A percentile compares a stretch with the other conserved stretches of the same genome.
These are phyloP conservation scores for Caenorhabditis wallacei DNA, from an alignment of 2,888 invertebrate species.

Conservation along the genomic window DNA sequence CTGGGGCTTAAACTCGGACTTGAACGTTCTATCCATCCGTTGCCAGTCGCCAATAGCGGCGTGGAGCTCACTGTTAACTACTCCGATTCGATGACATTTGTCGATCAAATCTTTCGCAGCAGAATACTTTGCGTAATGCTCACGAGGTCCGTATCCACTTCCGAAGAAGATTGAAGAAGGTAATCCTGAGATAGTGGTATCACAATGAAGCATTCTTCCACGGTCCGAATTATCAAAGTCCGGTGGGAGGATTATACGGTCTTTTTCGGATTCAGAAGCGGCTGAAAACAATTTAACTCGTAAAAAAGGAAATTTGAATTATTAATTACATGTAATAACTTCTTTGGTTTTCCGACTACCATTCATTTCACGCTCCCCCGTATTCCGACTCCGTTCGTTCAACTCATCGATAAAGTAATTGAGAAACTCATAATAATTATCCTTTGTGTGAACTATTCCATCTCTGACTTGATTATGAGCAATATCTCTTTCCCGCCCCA, in stretches of 20 bases:
- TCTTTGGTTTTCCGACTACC: not conserved
- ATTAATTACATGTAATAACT: slow-evolving; percentile 20
- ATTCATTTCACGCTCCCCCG: slow-evolving; percentile 6
- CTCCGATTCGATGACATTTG: slow-evolving; percentile 66
- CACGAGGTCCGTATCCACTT: slow-evolving; percentile 68
- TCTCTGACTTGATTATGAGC: slow-evolving; percentile 20
- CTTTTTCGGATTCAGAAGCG: slow-evolving; percentile 40
- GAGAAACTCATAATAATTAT: slow-evolving; percentile 48
- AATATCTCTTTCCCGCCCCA: not conserved
- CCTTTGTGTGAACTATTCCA: slow-evolving; percentile 31
- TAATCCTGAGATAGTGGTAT: slow-evolving; percentile 59
- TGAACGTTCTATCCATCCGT: slow-evolving; percentile 41
- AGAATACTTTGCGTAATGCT: slow-evolving; percentile 54
- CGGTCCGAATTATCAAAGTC: slow-evolving; percentile 34
- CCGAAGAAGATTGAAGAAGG: slow-evolving; percentile 69
- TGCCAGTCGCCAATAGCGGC: slow-evolving; percentile 38
- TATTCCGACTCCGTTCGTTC: not conserved
- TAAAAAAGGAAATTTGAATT: too few species aligned
- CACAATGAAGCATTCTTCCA: slow-evolving; percentile 66
- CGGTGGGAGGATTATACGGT: slow-evolving; percentile 23
- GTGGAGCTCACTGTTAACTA: slow-evolving; percentile 62
- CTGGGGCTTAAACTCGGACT: not conserved
- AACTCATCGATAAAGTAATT: slow-evolving; percentile 14
- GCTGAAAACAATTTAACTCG: slow-evolving; percentile 23
- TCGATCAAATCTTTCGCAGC: slow-evolving; percentile 70